Evolutionary conservation across 2,888 invertebrate genomes (phyloP).

Genomic region (Caenorhabditis imperialis): DNA sequence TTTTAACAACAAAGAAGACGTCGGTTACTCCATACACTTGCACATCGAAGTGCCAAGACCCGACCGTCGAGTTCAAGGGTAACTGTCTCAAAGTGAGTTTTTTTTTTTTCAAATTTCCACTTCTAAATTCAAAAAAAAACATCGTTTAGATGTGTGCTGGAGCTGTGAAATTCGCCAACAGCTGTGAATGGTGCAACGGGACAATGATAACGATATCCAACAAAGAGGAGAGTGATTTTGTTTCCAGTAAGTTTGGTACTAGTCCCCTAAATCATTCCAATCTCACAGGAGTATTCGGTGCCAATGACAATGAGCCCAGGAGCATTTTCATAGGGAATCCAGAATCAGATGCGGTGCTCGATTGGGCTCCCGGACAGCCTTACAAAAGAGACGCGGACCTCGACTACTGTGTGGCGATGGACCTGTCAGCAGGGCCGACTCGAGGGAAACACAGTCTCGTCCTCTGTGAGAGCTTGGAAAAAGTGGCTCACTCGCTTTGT

Average conservation of each 20-base stretch:
- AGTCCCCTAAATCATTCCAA: too few relatives aligned
- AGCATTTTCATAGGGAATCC: constrained; percentile 15
- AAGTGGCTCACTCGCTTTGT: constrained; percentile 18
- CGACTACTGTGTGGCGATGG: constrained; percentile 31
- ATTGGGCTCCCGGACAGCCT: constrained; percentile 17
- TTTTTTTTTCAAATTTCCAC: neutral
- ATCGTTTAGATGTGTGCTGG: constrained; percentile 20
- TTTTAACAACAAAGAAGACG: too few relatives aligned
- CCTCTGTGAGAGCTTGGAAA: constrained; percentile 10
- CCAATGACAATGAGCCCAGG: constrained; percentile 3
- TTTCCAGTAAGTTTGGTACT: constrained; percentile 21
- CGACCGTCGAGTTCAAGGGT: neutral
- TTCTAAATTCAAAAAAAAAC: too few relatives aligned
- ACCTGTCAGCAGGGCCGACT: constrained; percentile 7
- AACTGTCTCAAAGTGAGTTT: constrained; percentile 23
- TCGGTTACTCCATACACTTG: neutral
- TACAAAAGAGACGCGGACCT: constrained; percentile 6
- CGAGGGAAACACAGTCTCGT: constrained; percentile 14
- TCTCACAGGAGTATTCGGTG: constrained; percentile 16
- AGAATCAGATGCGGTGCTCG: constrained; percentile 3
- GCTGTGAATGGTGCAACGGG: constrained; percentile 14
- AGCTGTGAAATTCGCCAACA: constrained; percentile 7
- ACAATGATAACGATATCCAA: neutral
- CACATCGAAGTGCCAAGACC: neutral
- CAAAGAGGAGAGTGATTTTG: constrained; percentile 18